Evolutionary conservation across 2,888 invertebrate genomes (phyloP), one percentile per base, ranked within the genome.

Genomic region (Xestoiulus laeticollis): DNA sequence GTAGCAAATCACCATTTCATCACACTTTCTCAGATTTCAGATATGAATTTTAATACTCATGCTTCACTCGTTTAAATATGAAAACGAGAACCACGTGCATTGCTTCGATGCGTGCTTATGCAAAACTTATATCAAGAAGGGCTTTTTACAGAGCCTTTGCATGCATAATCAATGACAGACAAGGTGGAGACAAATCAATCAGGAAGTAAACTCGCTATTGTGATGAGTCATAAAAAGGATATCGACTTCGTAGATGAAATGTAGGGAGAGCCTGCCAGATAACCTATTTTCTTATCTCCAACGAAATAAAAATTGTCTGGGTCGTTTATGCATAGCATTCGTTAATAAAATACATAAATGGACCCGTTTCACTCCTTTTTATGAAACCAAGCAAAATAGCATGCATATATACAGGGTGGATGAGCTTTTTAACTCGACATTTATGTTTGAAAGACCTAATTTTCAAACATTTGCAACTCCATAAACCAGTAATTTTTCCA

Each of bases 131-230:
- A 4, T 2, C n/a, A 53, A 53, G n/a, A 53, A n/a, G 53, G 53
- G 53, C 26, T 22, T 68, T n/a, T 68, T 68, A 26, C 26, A 4
- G 10, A 26, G 68, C 68, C 16, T 68, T 68, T 19, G 68, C 22
- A 26, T 26, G 68, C 68, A 68, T 26, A 68, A 68, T 68, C 68
- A 68, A 68, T 68, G 68, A 68, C 26, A 68, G 68, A 68, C 68
- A 26, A 68, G 68, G 68, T 68, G 68, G 68, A 68, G 68, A 68
- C 68, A 26, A 68, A 68, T 68, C 68, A 68, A 68, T 68, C 68
- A 68, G 68, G 68, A 68, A 68, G 26, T 68, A 68, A 68, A 68
- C 26, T 68, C 68, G 22, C 68, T 26, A 26, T 68, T 68, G 68
- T 68, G 26, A 68, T 68, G 68, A 5, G 68, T 26, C 68, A 68